Conservation (phyloP, 2,797 vertebrate species). For the Silurus lanzhouensis region DNA sequence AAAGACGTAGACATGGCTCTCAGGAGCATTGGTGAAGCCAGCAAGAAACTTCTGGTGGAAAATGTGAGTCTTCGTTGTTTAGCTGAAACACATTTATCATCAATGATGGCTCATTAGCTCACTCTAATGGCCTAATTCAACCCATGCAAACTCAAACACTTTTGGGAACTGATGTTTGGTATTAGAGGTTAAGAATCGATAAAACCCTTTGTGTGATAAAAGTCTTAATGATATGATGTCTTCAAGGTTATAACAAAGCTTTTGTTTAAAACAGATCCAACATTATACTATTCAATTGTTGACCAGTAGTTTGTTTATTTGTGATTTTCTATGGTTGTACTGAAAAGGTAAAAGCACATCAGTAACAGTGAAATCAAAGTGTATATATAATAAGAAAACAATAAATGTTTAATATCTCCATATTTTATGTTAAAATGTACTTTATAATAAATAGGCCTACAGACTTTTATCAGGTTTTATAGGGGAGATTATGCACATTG, state of each 20-base stretch:
- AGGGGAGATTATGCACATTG: not conserved
- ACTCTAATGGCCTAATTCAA: not conserved
- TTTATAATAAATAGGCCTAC: not conserved
- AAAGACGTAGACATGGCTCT: constrained; percentile 98
- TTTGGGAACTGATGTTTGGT: not conserved
- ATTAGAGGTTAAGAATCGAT: not conserved
- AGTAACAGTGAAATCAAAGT: not conserved
- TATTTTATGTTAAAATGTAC: not conserved
- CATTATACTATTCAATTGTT: not conserved
- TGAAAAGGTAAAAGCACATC: not conserved
- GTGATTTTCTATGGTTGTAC: not conserved
- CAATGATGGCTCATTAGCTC: constrained; percentile 16
- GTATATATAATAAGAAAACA: not conserved
- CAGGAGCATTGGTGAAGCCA: constrained; percentile 95
- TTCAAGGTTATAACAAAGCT: not conserved
- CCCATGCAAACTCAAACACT: not conserved
- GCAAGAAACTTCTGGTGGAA: constrained; percentile 96
- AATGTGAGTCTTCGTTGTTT: constrained; percentile 74
- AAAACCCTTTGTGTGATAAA: not conserved
- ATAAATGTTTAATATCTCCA: too few relatives aligned
- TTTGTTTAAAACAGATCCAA: not conserved
- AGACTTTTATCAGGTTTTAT: not conserved
- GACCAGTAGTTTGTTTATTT: not conserved
- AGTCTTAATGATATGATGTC: not conserved
- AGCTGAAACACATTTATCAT: constrained; percentile 7